Evolutionary conservation across 2,113 vertebrate species (phyloP).

Genomic region (Notothenia rossii): DNA sequence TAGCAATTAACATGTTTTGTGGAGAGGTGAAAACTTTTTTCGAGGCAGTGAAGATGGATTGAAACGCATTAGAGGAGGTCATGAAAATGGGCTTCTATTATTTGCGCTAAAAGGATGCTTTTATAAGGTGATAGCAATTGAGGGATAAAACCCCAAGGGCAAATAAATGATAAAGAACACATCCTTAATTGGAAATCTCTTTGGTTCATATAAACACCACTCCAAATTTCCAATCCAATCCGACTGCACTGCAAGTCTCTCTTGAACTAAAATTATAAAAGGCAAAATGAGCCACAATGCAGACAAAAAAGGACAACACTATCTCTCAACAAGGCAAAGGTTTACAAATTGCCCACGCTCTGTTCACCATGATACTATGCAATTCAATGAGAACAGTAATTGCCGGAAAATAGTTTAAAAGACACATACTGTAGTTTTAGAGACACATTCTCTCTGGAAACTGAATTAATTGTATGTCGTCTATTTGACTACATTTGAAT

Average conservation of each 20-base stretch:
- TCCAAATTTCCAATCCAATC: conserved; percentile 75
- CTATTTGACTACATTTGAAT: conserved; percentile 25
- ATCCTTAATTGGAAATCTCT: conserved; percentile 85
- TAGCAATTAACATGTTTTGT: conserved; percentile 88
- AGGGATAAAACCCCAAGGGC: conserved; percentile 84
- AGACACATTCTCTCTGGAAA: conserved; percentile 12
- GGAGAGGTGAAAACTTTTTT: conserved; percentile 87
- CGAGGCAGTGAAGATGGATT: conserved; percentile 80
- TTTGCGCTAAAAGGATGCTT: conserved; percentile 84
- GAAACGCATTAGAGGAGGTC: conserved; percentile 85
- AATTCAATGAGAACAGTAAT: conserved; percentile 47
- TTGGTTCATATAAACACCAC: conserved; percentile 76
- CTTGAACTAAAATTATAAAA: conserved; percentile 75
- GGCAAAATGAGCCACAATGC: conserved; percentile 68
- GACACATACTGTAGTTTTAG: conserved; percentile 22
- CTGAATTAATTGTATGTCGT: neutral
- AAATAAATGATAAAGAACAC: conserved; percentile 83
- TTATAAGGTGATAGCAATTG: conserved; percentile 85
- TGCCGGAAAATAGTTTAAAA: conserved; percentile 45
- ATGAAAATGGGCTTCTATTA: conserved; percentile 84
- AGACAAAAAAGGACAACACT: conserved; percentile 73
- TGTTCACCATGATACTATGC: conserved; percentile 68
- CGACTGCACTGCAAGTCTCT: conserved; percentile 75
- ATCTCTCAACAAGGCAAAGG: conserved; percentile 64
- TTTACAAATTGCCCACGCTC: conserved; percentile 68